A percentile compares a stretch with the other conserved stretches of the same genome.
Evolutionary conservation across 2,888 invertebrate species (phyloP).

Genomic region (Itoplectis maculator): DNA sequence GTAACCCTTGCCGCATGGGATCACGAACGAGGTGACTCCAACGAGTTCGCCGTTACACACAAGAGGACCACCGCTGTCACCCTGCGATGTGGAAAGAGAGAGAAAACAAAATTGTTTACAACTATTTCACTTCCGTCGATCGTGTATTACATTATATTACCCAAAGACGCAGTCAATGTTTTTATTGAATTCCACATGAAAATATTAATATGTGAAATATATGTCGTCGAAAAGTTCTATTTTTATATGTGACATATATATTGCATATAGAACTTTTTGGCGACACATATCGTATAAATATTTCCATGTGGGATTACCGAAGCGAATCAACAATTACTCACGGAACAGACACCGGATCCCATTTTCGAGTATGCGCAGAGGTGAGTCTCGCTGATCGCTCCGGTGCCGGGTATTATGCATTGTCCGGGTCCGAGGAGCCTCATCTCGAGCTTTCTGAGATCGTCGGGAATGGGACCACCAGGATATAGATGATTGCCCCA

Average conservation of each 20-base stretch:
- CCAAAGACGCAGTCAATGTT: too few species aligned
- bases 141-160: too few species aligned
- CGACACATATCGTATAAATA: too few species aligned
- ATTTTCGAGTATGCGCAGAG: background rate
- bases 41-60: conserved; percentile 54
- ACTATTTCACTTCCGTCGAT: conserved; percentile 9
- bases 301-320: too few species aligned
- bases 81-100: conserved; percentile 66
- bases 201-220: too few species aligned
- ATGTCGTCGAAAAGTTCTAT: too few species aligned
- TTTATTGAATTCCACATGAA: too few species aligned
- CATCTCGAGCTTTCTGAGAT: conserved; percentile 19
- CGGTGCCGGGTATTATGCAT: background rate
- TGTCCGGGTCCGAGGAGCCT: background rate
- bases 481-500: background rate
- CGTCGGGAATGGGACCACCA: background rate
- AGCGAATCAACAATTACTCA: conserved; percentile 25
- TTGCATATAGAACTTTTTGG: too few species aligned
- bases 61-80: conserved; percentile 71
- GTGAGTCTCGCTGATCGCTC: background rate
- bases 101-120: conserved; percentile 20
- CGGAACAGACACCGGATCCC: conserved; percentile 28
- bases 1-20: conserved; percentile 59
- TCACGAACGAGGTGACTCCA: conserved; percentile 66
- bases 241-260: too few species aligned